phyloP scores from a whole-genome alignment of 1,140 invertebrate species.

The Aleiodes sp. region DNA sequence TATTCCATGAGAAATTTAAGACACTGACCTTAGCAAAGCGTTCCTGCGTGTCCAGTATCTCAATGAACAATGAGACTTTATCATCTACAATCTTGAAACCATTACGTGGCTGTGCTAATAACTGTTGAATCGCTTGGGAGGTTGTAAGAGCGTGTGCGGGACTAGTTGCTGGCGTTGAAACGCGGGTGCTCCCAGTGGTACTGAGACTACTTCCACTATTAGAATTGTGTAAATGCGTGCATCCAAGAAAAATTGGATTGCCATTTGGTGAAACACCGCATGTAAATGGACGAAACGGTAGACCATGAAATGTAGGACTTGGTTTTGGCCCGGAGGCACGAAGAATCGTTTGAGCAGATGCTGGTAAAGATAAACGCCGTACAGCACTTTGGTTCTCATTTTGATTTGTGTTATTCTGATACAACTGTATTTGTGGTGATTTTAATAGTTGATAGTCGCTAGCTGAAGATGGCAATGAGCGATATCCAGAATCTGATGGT shows the following conservation, averaged over 20 bases:
- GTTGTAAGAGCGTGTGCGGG: conserved; percentile 66
- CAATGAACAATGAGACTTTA: conserved; percentile 79
- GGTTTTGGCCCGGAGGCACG: conserved; percentile 65
- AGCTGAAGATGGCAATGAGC: conserved; percentile 67
- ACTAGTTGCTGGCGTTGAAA: conserved; percentile 65
- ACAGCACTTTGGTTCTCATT: conserved; percentile 44
- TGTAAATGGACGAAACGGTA: conserved; percentile 66
- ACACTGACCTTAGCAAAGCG: conserved; percentile 78
- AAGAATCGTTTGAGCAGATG: conserved; percentile 57
- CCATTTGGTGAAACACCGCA: conserved; percentile 64
- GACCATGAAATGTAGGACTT: conserved; percentile 72
- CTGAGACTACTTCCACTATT: conserved; percentile 39
- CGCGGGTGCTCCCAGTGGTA: conserved; percentile 46
- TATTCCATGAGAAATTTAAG: neutral
- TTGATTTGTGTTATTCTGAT: conserved; percentile 31
- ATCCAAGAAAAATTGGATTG: conserved; percentile 64
- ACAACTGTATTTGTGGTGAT: conserved; percentile 49
- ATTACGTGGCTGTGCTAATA: conserved; percentile 74
- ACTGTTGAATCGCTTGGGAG: conserved; percentile 73
- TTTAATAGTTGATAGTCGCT: conserved; percentile 73
- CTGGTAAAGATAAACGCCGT: conserved; percentile 59
- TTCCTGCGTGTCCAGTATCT: conserved; percentile 82
- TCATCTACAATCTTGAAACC: conserved; percentile 80
- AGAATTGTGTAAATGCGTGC: conserved; percentile 61
- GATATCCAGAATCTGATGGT: conserved; percentile 67